These are phyloP conservation scores for Geotrypetes seraphini DNA, from an alignment of 2,797 vertebrate species.

Conservation along the genomic window DNA sequence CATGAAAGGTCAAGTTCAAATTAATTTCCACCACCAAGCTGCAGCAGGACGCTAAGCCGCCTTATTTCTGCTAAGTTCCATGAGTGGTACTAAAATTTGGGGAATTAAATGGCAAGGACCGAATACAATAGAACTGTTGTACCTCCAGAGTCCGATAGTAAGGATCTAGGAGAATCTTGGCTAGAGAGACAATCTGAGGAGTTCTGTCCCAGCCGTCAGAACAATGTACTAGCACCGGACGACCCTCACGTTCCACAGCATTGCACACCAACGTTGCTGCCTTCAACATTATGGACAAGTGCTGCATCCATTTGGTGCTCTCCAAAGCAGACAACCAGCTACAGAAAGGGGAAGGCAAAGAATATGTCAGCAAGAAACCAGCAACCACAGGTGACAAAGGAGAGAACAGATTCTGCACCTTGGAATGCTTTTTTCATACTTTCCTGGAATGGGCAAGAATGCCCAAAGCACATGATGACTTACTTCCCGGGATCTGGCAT, in stretches of 20 bases:
- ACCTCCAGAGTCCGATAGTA: conserved; percentile 96
- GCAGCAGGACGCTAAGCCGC: no score
- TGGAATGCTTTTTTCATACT: no score
- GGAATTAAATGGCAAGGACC: no score
- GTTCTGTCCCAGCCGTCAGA: conserved; percentile 97
- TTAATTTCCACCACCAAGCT: no score
- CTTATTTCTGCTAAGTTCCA: no score
- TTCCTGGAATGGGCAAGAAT: no score
- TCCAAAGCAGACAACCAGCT: conserved; percentile 96
- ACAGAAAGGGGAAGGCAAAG: conserved; percentile 14
- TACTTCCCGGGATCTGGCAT: conserved; percentile 97
- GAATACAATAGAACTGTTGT: background rate
- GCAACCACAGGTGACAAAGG: background rate
- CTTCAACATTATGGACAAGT: conserved; percentile 94
- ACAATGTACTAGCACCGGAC: conserved; percentile 91
- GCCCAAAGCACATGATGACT: no score
- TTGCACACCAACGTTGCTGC: conserved; percentile 85
- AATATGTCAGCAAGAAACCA: background rate
- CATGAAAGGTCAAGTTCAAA: no score
- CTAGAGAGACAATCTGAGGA: conserved; percentile 86
- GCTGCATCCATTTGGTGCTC: conserved; percentile 96
- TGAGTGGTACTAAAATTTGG: no score
- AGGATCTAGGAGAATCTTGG: conserved; percentile 89
- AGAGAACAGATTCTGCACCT: no score
- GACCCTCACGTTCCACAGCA: conserved; percentile 84